A percentile compares a stretch with the other conserved stretches of the same genome.
Evolutionary conservation across 2,797 vertebrate species (phyloP).

Genomic region (Anniella stebbinsi): DNA sequence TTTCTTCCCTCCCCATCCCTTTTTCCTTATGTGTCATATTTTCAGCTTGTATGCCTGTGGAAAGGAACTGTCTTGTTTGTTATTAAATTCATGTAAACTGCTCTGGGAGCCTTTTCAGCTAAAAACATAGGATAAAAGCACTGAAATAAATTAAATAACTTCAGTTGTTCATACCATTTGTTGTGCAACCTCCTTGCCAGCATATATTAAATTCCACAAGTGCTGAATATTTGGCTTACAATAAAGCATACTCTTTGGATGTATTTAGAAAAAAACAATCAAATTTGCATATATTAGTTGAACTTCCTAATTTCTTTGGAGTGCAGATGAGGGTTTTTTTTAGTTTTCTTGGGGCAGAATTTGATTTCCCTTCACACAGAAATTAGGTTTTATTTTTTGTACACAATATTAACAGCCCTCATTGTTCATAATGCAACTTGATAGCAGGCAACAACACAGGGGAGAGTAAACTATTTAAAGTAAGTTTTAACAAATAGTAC

Average conservation of each 20-base stretch:
- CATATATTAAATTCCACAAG: background rate
- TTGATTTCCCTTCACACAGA: background rate
- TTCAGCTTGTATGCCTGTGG: too few species aligned
- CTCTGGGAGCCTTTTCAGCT: background rate
- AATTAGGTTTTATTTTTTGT: background rate
- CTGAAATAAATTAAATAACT: background rate
- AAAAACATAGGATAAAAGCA: background rate
- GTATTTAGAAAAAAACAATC: background rate
- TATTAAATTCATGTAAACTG: background rate
- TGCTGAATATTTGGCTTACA: background rate
- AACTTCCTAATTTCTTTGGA: background rate
- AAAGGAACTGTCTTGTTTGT: background rate
- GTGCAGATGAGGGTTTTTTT: too few species aligned
- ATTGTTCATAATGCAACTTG: background rate
- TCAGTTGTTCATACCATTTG: background rate
- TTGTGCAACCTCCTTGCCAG: background rate
- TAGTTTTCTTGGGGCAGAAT: background rate
- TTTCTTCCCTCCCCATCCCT: background rate
- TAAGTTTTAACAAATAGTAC: background rate
- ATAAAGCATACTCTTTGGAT: background rate
- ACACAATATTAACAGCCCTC: background rate
- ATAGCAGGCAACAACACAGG: background rate
- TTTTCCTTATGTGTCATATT: background rate
- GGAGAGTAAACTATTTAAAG: background rate
- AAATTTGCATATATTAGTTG: background rate